A percentile compares a stretch with the other conserved stretches of the same genome.
Conservation (phyloP, 1,140 invertebrate species). For the Conus ventricosus region DNA sequence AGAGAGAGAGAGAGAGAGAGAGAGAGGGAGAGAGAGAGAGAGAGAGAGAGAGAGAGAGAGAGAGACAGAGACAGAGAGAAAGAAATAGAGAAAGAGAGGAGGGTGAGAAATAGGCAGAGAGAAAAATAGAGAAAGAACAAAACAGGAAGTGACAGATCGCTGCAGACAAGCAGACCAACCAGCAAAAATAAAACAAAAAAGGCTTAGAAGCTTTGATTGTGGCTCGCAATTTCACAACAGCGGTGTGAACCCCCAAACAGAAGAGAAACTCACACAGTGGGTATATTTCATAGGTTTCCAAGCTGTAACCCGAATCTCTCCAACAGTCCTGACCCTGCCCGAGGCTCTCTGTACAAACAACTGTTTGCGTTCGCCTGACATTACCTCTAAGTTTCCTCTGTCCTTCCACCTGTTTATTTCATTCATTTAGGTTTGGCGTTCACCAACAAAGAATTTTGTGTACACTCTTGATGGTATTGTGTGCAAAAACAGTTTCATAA, state of each 20-base stretch:
- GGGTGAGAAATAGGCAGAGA: neutral
- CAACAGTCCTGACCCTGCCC: neutral
- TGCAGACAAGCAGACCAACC: neutral
- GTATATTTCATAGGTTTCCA: constrained; percentile 23
- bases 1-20: neutral
- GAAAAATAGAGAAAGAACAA: neutral
- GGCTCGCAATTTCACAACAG: neutral
- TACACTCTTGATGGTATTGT: too few relatives aligned
- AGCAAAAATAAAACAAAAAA: neutral
- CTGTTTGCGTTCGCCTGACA: neutral
- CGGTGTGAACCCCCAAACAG: neutral
- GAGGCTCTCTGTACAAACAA: neutral
- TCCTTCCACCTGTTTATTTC: too few relatives aligned
- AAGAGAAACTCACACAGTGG: neutral
- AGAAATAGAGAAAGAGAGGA: neutral
- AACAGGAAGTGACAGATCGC: neutral
- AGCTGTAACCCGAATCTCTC: neutral
- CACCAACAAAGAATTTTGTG: too few relatives aligned
- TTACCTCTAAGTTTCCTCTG: neutral
- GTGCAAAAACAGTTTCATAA: too few relatives aligned
- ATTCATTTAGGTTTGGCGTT: too few relatives aligned
- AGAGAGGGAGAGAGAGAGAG: too few relatives aligned
- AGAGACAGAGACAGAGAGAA: neutral
- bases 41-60: neutral
- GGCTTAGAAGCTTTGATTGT: neutral